Base-by-base conservation (phyloP, 2,888 invertebrate genomes). In the Taphrorychus bicolor region DNA sequence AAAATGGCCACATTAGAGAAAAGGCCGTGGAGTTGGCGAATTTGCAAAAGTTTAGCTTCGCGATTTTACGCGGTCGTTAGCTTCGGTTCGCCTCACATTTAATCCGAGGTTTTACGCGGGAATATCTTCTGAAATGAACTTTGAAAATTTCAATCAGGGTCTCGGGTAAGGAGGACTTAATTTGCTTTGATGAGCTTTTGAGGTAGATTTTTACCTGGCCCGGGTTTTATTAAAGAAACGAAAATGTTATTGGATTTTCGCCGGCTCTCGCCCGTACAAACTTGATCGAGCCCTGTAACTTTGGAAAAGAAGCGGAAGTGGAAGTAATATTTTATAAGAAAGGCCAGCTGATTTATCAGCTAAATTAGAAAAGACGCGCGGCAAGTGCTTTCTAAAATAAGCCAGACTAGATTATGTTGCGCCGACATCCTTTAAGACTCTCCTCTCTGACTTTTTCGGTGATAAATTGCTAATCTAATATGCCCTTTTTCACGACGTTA, bases 371-470 rank as follows among this genome's bases (percentile, higher is more conserved):
- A 42, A 56, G 66, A 66, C 66, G 48, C 48, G 59, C 49, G 57
- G 57, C 66, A 60, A 66, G 66, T 66, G 66, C 66, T 66, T 57
- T 66, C 60, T 54, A 66, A 51, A 60, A 60, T 65, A 66, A 66
- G 66, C 66, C 60, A 66, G 66, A 57, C 66, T 56, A 57, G 60
- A 66, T 66, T 66, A 66, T 54, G 59, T 59, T 24, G 22, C 59
- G 54, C 59, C 65, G 65, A 66, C 65, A 56, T 66, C 65, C 56
- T 66, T 60, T 57, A 48, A 49, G 56, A 56, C 41, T 59, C 40
- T 60, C 52, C 60, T 49, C 22, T n/a, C 23, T 22, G 42, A 42
- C 56, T 66, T 66, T 66, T 54, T 66, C 56, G 59, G 65, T 66
- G 59, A 59, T 59, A 64, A 66, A 66, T 66, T 59, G 65, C 59